Conservation (phyloP, 2,888 invertebrate species). For the Zygaena filipendulae region DNA sequence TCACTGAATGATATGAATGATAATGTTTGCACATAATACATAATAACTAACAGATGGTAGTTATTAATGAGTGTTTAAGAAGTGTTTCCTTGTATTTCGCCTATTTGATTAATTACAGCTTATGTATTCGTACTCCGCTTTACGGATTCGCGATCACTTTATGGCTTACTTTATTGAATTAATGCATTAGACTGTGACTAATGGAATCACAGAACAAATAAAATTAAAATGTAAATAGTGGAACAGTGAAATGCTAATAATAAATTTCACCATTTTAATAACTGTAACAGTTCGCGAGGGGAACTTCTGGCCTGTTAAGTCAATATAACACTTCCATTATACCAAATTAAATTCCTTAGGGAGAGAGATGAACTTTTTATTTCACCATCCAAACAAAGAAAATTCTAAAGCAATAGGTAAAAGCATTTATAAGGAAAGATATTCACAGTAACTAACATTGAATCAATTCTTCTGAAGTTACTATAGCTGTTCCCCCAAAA, state of each 20-base stretch:
- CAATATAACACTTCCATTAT: conserved; percentile 70
- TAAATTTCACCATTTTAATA: conserved; percentile 70
- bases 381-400: too few relatives aligned
- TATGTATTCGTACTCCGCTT: conserved; percentile 20
- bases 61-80: too few relatives aligned
- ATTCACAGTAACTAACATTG: too few relatives aligned
- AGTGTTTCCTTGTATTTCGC: conserved; percentile 5
- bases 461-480: too few relatives aligned
- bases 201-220: conserved; percentile 67
- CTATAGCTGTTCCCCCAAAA: too few relatives aligned
- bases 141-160: conserved; percentile 25
- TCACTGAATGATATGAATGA: too few relatives aligned
- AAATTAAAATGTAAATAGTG: conserved; percentile 68
- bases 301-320: conserved; percentile 66
- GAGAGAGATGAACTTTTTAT: conserved; percentile 67
- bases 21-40: too few relatives aligned
- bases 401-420: too few relatives aligned
- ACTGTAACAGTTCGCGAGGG: conserved; percentile 60
- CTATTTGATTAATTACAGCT: conserved; percentile 30
- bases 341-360: conserved; percentile 68
- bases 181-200: conserved; percentile 58
- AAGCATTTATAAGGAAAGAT: too few relatives aligned
- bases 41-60: too few relatives aligned
- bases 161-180: conserved; percentile 41
- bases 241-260: conserved; percentile 63